Evolutionary conservation across 2,888 invertebrate species (phyloP), one percentile per base, ranked within the genome.

Genomic region (Phasia obesa): DNA sequence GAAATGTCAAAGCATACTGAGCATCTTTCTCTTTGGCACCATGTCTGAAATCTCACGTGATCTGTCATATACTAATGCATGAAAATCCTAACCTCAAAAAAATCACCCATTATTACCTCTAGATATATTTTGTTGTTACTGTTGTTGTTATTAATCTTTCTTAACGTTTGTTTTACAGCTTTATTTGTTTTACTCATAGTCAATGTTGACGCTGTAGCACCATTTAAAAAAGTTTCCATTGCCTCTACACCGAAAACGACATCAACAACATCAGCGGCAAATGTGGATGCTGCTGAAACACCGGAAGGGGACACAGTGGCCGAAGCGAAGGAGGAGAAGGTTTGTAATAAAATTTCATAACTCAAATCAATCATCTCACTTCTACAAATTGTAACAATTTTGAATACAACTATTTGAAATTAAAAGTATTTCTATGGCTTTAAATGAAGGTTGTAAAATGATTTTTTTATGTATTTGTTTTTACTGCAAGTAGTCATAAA

Each of bases 161-260:
- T 82, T 23, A 47, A 31, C 49, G 85, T 86, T 64, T 73, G n/a
- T 64, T 74, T 67, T 79, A 23, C 89, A 93, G 86, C 88, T 93
- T 81, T 92, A 92, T 86, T 90, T 92, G 85, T 93, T 49, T 90
- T 93, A 73, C 88, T 94, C 69, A 92, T 93, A 87, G 93, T 93
- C 85, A 91, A 76, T 60, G 79, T 92, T 31, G 91, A 92, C 74
- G 92, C 92, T 31, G 92, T 93, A 49, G 85, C 94, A 15, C 93
- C 94, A 0, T 92, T 95, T 78, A 93, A 94, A 90, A 93, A 93
- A 90, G 90, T 92, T 27, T 94, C 89, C 71, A 85, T 89, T 85
- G 87, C 88, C 73, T 88, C 89, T 77, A 86, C 89, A 79, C 85
- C 90, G 70, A 87, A 86, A 75, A 84, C 88, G 55, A 92, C 93